Conservation (phyloP, 1,140 invertebrate species). For the Diabrotica virgifera region DNA sequence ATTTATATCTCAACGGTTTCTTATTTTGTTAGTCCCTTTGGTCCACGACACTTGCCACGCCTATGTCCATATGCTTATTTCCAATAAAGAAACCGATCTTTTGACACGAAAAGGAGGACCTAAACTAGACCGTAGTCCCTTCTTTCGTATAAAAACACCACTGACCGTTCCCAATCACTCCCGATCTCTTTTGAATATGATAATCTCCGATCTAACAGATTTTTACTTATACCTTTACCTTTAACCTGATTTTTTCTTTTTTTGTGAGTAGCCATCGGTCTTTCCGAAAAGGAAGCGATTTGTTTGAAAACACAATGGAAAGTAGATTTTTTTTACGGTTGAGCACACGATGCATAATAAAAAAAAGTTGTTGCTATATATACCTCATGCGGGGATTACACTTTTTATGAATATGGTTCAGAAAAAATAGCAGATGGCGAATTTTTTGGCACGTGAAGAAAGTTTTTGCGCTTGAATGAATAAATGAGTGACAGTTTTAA, state of each 20-base stretch:
- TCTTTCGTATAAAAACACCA: constrained; percentile 34
- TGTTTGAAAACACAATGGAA: constrained; percentile 16
- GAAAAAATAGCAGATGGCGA: constrained; percentile 27
- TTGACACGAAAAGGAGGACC: constrained; percentile 28
- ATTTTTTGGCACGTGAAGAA: constrained; percentile 26
- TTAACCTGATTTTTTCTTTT: constrained; percentile 23
- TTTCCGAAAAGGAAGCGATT: constrained; percentile 13
- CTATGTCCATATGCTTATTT: not conserved
- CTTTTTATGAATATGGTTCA: constrained; percentile 18
- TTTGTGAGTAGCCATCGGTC: constrained; percentile 23
- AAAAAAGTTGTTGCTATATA: constrained; percentile 11
- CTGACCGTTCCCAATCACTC: constrained; percentile 37
- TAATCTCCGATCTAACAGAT: constrained; percentile 35
- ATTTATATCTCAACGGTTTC: too few relatives aligned
- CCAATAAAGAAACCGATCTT: constrained; percentile 32
- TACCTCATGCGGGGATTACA: constrained; percentile 13
- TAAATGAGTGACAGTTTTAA: constrained; percentile 24
- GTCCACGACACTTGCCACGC: too few relatives aligned
- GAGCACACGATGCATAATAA: constrained; percentile 17
- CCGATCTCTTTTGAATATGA: constrained; percentile 34
- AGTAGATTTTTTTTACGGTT: constrained; percentile 21
- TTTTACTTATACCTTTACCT: constrained; percentile 27
- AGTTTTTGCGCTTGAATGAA: constrained; percentile 21
- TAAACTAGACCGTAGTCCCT: constrained; percentile 26
- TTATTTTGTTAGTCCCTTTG: too few relatives aligned